Percentiles rank a stretch among this genome's conserved stretches.
Evolutionary conservation across 2,797 vertebrate genomes (phyloP).

Genomic region (Hapalemur alaotrensis): DNA sequence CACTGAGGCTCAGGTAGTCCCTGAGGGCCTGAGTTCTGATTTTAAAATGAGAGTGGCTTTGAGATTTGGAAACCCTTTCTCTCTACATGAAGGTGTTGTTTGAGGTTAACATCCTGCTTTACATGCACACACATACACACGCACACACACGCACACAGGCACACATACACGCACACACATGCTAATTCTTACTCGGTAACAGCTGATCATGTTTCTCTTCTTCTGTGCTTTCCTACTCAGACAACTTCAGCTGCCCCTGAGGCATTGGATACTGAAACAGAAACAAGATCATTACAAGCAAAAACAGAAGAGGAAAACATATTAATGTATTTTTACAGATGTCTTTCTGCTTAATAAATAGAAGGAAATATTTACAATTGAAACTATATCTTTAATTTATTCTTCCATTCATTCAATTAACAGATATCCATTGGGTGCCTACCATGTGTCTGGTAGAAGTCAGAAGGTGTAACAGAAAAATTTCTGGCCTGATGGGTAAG

Average conservation of each 20-base stretch:
- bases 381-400: neutral
- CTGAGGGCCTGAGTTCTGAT: neutral
- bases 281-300: neutral
- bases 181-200: neutral
- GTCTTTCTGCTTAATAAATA: neutral
- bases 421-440: neutral
- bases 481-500: neutral
- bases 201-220: neutral
- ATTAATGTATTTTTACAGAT: neutral
- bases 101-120: neutral
- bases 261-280: neutral
- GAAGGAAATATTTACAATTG: neutral
- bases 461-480: neutral
- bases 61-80: neutral
- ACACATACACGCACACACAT: neutral
- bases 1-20: neutral
- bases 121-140: neutral
- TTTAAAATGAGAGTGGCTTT: neutral
- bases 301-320: neutral
- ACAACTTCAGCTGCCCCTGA: neutral
- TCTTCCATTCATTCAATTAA: neutral
- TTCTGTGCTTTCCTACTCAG: neutral
- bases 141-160: fast-evolving
- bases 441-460: neutral
- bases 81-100: neutral